These are phyloP conservation scores for Apamea crenata DNA, from an alignment of 2,888 invertebrate genomes.

Conservation along the genomic window DNA sequence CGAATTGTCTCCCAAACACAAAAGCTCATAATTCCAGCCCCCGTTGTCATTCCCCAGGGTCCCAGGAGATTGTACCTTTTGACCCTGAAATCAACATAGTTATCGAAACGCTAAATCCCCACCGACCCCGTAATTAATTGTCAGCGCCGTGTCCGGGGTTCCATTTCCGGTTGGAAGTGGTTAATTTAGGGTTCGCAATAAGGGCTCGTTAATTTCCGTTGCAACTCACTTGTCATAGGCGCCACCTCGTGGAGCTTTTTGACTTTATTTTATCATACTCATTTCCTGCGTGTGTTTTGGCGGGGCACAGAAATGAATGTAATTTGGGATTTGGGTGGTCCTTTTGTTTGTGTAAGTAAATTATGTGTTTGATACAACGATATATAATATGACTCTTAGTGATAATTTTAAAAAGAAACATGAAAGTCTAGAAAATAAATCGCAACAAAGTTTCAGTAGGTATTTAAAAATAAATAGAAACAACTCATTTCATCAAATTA, in stretches of 20 bases:
- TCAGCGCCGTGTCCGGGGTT: slow-evolving; percentile 68
- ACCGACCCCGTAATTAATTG: slow-evolving; percentile 71
- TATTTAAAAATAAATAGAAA: slow-evolving; percentile 19
- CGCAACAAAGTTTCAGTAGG: neutral
- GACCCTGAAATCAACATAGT: slow-evolving; percentile 61
- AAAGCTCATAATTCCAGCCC: neutral
- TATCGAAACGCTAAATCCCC: slow-evolving; percentile 67
- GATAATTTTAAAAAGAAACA: neutral
- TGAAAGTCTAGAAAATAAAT: neutral
- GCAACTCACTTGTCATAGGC: slow-evolving; percentile 76
- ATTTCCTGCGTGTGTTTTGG: slow-evolving; percentile 54
- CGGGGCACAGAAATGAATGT: slow-evolving; percentile 17
- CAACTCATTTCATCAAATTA: slow-evolving; percentile 43
- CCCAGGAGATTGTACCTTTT: slow-evolving; percentile 28
- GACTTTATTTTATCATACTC: slow-evolving; percentile 61
- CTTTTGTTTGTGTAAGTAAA: slow-evolving; percentile 2
- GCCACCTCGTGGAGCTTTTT: slow-evolving; percentile 61
- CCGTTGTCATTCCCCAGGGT: neutral
- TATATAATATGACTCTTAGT: neutral
- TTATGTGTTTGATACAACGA: slow-evolving; percentile 7
- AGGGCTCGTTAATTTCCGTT: slow-evolving; percentile 83
- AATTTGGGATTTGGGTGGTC: slow-evolving; percentile 1
- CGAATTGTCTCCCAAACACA: neutral
- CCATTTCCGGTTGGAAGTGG: slow-evolving; percentile 77
- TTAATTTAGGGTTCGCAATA: slow-evolving; percentile 80